phyloP scores from a whole-genome alignment of 35 echinoderm and acorn worm species.

The Holothuria glaberrima region DNA sequence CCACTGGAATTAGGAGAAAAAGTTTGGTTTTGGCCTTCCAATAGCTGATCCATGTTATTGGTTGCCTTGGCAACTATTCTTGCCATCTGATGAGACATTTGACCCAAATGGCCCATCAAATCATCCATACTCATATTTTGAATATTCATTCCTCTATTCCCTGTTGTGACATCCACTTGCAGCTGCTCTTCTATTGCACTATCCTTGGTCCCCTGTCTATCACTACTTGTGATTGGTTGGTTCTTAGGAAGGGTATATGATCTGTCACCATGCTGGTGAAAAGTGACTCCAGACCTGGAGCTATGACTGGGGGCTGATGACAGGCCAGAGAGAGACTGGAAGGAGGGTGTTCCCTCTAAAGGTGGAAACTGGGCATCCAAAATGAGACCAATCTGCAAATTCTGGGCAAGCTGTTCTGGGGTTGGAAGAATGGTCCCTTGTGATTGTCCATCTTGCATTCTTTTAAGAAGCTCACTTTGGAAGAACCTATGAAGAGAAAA shows the following conservation, averaged over 20 bases:
- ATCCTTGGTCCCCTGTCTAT: not conserved
- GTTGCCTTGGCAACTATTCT: conserved; percentile 92
- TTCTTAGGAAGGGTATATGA: conserved; percentile 3
- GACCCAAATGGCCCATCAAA: conserved; percentile 76
- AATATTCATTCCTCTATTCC: conserved; percentile 10
- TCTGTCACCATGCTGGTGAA: conserved; percentile 31
- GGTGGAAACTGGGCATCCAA: conserved; percentile 66
- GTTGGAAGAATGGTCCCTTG: not conserved
- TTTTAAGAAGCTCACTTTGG: conserved; percentile 69
- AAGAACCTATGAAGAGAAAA: conserved; percentile 39
- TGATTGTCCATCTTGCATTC: conserved; percentile 40
- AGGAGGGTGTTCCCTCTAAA: conserved; percentile 28
- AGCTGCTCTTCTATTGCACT: conserved; percentile 39
- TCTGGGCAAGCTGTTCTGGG: conserved; percentile 57
- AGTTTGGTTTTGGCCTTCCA: conserved; percentile 78
- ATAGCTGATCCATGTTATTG: conserved; percentile 92
- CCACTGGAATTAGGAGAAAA: conserved; percentile 97
- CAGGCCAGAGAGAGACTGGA: not conserved
- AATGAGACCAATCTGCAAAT: conserved; percentile 47
- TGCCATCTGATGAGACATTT: conserved; percentile 88
- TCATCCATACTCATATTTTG: conserved; percentile 69
- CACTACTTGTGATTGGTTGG: conserved; percentile 54
- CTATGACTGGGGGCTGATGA: not conserved
- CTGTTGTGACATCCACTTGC: conserved; percentile 18
- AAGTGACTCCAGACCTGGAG: not conserved